Percentiles rank a stretch among this genome's conserved stretches.
Conservation (phyloP, 2,797 vertebrate genomes). For the Anomalospiza imberbis region DNA sequence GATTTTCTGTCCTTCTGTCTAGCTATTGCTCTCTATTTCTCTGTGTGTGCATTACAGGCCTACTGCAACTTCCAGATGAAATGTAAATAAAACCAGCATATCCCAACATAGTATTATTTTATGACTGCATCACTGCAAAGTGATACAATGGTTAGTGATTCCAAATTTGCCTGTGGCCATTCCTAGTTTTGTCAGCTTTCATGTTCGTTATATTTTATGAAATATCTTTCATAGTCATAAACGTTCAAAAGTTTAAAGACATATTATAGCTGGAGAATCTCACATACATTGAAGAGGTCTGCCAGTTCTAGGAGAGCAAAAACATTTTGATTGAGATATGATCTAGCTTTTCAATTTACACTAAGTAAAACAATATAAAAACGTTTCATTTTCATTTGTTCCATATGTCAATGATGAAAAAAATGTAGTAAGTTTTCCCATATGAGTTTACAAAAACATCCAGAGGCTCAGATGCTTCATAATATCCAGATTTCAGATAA, state of each 20-base stretch:
- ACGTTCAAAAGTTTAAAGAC: neutral
- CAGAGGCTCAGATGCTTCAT: conserved; percentile 29
- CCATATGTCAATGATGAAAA: conserved; percentile 43
- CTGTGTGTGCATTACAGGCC: neutral
- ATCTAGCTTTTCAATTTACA: conserved; percentile 54
- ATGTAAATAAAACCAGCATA: neutral
- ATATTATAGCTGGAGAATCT: neutral
- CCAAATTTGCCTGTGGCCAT: neutral
- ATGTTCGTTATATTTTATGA: neutral
- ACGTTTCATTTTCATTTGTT: conserved; percentile 50
- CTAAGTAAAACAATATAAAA: conserved; percentile 57
- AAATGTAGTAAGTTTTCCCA: conserved; percentile 43
- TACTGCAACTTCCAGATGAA: neutral
- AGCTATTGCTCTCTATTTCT: neutral
- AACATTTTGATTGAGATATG: conserved; percentile 47
- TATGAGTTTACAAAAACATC: conserved; percentile 50
- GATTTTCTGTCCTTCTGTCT: neutral
- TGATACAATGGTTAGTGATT: neutral
- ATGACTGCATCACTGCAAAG: neutral
- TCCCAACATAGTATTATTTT: neutral
- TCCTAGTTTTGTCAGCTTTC: neutral
- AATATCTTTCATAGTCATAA: neutral
- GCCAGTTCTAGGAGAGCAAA: neutral
- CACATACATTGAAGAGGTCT: neutral
- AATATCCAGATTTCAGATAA: conserved; percentile 28